Percentiles rank a stretch among this genome's conserved stretches.
phyloP scores from a whole-genome alignment of 2,888 invertebrate species.

The Argyresthia goedartella region DNA sequence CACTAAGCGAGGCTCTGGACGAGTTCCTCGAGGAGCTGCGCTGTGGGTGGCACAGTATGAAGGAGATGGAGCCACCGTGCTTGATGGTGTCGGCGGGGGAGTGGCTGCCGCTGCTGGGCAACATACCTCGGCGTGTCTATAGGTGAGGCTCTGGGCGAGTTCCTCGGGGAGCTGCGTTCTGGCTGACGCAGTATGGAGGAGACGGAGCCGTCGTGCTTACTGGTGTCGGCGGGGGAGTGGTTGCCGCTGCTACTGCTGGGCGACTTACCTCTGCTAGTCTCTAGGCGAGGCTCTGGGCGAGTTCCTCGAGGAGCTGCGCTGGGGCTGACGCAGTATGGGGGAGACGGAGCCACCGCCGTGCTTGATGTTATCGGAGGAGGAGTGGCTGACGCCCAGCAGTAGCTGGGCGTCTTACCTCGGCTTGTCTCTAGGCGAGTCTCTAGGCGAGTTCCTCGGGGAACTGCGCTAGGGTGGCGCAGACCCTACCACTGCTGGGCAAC shows the following conservation, averaged over 20 bases:
- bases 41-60: constrained; percentile 56
- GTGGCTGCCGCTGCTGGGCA: no score
- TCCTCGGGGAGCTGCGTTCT: not conserved
- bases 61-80: constrained; percentile 67
- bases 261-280: constrained; percentile 51
- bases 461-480: constrained; percentile 71
- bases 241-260: no score
- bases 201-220: constrained; percentile 73
- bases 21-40: constrained; percentile 44
- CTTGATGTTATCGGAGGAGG: constrained; percentile 82
- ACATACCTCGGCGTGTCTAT: constrained; percentile 52
- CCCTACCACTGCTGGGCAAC: constrained; percentile 90
- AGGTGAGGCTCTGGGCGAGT: constrained; percentile 27
- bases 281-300: constrained; percentile 33
- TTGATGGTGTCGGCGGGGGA: constrained; percentile 84
- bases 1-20: constrained; percentile 33
- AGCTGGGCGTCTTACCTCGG: constrained; percentile 68
- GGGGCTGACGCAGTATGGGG: constrained; percentile 56
- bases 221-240: constrained; percentile 83
- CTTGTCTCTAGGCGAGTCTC: constrained; percentile 42
- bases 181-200: constrained; percentile 55
- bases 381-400: constrained; percentile 87
- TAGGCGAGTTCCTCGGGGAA: constrained; percentile 19
- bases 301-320: constrained; percentile 46
- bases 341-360: constrained; percentile 70